Base-by-base conservation (phyloP, 1,140 invertebrate species). In the Drosophila suzukii region DNA sequence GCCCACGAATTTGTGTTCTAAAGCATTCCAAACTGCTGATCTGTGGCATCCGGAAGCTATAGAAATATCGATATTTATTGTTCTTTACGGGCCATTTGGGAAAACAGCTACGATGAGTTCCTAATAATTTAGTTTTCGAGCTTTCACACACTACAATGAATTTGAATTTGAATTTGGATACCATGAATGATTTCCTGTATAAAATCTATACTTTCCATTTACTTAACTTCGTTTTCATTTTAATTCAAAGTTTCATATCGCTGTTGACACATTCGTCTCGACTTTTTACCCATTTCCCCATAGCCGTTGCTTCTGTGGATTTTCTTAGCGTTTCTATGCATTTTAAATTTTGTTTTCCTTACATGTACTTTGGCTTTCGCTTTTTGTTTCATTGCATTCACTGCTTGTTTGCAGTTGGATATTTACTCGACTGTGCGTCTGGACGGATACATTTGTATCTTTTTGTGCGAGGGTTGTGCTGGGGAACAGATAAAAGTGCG, bases 331-430 rank as follows among this genome's bases (percentile, higher is more conserved):
- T 58, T 73, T 68, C 62, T 55, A 77, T 78, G 73, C 50, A 81
- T 81, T 77, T 74, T 66, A 68, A 80, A 85, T 85, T 80, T 39
- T 49, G 74, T 68, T 84, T 76, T 73, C 75, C 61, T 75, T 59
- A 54, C 75, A 70, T 79, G 75, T 43, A 63, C 71, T 63, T 53
- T 59, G 39, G 49, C 54, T 66, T 75, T 65, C 38, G 50, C 63
- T 70, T 57, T 71, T 67, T 71, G 49, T 79, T 79, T 58, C 59
- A 47, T 53, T 83, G 47, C 38, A 57, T 44, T 68, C 38, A 67
- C 46, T 11, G 53, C 44, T 27, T 82, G 50, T 83, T 78, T 82
- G 70, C 55, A 50, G 39, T 75, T 44, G 54, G 38, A 34, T 80
- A 76, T 84, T 84, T 85, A 68, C 56, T 43, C 43, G 62, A 38